Conservation (phyloP, 2,113 vertebrate genomes). For the Dolichallabes microphthalmus region DNA sequence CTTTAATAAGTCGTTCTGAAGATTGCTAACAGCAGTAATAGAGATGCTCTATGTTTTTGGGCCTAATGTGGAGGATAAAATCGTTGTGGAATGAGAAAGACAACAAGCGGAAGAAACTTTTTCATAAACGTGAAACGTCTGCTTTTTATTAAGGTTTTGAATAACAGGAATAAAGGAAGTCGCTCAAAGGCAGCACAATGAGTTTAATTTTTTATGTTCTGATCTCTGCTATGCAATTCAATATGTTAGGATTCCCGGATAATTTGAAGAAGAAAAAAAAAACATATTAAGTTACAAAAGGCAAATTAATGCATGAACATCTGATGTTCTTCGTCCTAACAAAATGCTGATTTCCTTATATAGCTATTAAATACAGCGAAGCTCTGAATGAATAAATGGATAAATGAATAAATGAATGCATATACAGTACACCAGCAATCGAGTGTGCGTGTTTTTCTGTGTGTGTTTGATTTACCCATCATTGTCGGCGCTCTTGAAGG, state of each 20-base stretch:
- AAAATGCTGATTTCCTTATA: not conserved
- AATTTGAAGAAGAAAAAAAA: not conserved
- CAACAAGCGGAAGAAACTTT: conserved; percentile 16
- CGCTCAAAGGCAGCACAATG: not conserved
- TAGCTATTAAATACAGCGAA: not conserved
- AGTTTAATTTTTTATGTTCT: not conserved
- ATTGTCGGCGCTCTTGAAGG: conserved; percentile 82
- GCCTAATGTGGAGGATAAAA: conserved; percentile 1
- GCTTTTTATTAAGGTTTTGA: conserved; percentile 1
- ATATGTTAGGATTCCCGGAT: not conserved
- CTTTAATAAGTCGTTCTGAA: conserved; percentile 40
- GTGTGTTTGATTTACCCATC: conserved; percentile 75
- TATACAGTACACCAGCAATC: not conserved
- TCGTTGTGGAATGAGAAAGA: not conserved
- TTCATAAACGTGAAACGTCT: not conserved
- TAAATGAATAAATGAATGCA: not conserved
- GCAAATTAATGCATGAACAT: not conserved
- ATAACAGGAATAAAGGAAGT: not conserved
- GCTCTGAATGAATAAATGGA: not conserved
- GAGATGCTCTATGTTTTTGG: conserved; percentile 7
- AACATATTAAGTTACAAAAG: not conserved
- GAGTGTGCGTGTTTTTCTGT: not conserved
- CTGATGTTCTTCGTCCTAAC: not conserved
- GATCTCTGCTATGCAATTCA: not conserved
- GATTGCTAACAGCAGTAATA: conserved; percentile 40